These are phyloP conservation scores for Trypoxylon attenuatum DNA, from an alignment of 2,888 invertebrate species.

Conservation along the genomic window DNA sequence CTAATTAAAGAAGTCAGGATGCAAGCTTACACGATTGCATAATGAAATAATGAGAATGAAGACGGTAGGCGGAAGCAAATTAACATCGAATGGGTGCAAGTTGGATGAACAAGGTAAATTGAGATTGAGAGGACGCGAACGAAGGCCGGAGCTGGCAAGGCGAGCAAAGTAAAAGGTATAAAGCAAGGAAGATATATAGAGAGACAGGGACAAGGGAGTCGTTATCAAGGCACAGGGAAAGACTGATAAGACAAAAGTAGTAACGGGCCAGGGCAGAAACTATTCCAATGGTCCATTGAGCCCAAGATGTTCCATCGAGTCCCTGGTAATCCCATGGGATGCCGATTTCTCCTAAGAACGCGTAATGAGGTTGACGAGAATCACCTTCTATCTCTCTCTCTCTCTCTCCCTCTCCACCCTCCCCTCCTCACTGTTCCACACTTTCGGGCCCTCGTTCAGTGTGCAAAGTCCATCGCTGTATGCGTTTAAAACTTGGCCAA, in stretches of 20 bases:
- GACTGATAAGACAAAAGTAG: constrained; percentile 54
- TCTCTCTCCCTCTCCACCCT: constrained; percentile 14
- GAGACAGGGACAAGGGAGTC: constrained; percentile 18
- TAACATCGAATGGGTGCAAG: constrained; percentile 32
- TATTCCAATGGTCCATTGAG: constrained; percentile 48
- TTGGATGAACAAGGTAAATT: constrained; percentile 41
- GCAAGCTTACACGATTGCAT: constrained; percentile 9
- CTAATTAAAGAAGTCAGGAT: no score
- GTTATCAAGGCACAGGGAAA: constrained; percentile 36
- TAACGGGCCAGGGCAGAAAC: constrained; percentile 31
- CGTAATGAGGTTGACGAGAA: constrained; percentile 50
- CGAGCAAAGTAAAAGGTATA: not conserved
- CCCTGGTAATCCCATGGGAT: constrained; percentile 33
- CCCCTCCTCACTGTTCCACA: no score
- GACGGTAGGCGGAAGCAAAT: constrained; percentile 28
- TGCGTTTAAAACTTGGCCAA: constrained; percentile 45
- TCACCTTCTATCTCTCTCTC: no score
- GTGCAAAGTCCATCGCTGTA: constrained; percentile 10
- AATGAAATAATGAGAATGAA: constrained; percentile 13
- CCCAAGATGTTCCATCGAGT: constrained; percentile 47
- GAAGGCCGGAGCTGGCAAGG: not conserved
- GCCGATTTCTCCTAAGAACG: constrained; percentile 45
- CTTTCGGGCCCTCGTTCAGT: no score
- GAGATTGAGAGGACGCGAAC: constrained; percentile 10
- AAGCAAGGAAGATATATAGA: constrained; percentile 5